Conservation (phyloP, 2,888 invertebrate species). For the Stenolophus ochropezus region DNA sequence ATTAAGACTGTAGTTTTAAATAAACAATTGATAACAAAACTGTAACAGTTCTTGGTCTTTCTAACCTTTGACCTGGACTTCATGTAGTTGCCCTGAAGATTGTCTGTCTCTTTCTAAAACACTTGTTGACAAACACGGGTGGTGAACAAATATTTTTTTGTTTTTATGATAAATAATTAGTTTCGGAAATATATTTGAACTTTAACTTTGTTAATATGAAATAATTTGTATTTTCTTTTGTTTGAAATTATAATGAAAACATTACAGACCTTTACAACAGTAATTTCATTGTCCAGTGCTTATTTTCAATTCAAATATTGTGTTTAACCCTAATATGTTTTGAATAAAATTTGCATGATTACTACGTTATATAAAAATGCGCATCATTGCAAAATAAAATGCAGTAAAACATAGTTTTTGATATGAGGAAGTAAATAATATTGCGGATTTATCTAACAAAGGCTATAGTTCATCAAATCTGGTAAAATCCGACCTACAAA, state of each 20-base stretch:
- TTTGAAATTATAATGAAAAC: too few relatives aligned
- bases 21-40: conserved; percentile 30
- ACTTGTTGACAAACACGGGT: conserved; percentile 11
- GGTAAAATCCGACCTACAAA: neutral
- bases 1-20: conserved; percentile 8
- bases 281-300: too few relatives aligned
- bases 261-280: too few relatives aligned
- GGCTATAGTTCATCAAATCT: neutral
- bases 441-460: neutral
- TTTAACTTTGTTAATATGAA: neutral
- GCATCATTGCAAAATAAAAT: neutral
- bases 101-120: neutral
- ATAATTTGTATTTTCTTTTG: neutral
- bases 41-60: conserved; percentile 23
- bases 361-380: neutral
- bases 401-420: neutral
- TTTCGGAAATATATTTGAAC: neutral
- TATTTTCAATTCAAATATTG: too few relatives aligned
- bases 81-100: neutral
- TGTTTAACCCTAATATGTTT: too few relatives aligned
- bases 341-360: too few relatives aligned
- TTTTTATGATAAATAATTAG: neutral
- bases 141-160: neutral
- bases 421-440: neutral
- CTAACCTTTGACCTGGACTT: neutral